Evolutionary conservation across 1,140 invertebrate species (phyloP), one percentile per base, ranked within the genome.

Genomic region (Lordiphosa clarofinis): DNA sequence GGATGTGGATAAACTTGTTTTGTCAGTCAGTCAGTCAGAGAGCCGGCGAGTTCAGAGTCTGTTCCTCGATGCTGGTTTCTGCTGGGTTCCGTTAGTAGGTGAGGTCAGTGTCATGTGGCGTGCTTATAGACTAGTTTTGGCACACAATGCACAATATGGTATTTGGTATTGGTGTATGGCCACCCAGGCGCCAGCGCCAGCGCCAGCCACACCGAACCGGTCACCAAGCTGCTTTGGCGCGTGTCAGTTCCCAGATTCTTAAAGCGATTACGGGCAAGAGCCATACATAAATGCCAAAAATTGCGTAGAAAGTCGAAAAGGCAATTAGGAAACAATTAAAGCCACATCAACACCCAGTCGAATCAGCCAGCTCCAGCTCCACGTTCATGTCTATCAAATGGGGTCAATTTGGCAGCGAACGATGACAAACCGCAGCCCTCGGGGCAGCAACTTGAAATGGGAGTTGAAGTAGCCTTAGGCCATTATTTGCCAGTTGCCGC

Each of bases 91-190:
- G 76, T 84, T 84, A 84, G 78, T 84, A 84, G 78, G 78, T 84
- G 78, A 84, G 78, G 78, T 84, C 78, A 84, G 78, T 84, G 78
- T 84, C 78, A 84, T 81, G 76, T 79, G 70, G 75, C 60, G 73
- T 54, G 70, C 76, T 64, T 65, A 54, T 84, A 70, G 79, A 84
- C 78, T 84, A 84, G 78, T 84, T 73, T 82, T 69, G 68, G 73
- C 76, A 71, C 63, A 73, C 46, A 52, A 38, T 28, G 11, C 49
- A 50, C 31, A 35, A 33, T 33, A 31, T n/a, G n/a, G n/a, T n/a
- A n/a, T n/a, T n/a, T 47, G 24, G 28, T 47, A 13, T 21, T 39
- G 36, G 33, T 39, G 33, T 39, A 42, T 11, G 24, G 35, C 21
- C 12, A 48, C 12, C 21, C 11, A 42, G 11, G 21, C 44, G 37